phyloP scores from a whole-genome alignment of 1,140 invertebrate species.

The Pogonognathellus flavescens region DNA sequence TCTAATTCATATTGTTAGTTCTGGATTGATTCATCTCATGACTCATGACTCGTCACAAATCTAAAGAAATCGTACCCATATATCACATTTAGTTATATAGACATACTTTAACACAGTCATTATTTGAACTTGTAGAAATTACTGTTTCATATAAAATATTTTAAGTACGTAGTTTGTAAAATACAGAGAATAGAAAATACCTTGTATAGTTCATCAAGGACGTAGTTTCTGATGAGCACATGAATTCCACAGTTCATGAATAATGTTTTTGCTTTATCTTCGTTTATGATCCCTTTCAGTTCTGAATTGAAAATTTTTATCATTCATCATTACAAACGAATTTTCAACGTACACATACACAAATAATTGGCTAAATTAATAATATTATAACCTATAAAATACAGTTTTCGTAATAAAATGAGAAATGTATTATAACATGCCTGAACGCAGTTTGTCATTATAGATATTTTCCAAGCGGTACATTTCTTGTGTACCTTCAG shows the following conservation, averaged over 20 bases:
- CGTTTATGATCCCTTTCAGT: background rate
- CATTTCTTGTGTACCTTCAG: background rate
- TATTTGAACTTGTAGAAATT: too few species aligned
- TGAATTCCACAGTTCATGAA: conserved; percentile 10
- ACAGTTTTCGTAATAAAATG: too few species aligned
- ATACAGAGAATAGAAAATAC: background rate
- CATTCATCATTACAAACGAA: too few species aligned
- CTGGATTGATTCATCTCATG: too few species aligned
- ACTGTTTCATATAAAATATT: too few species aligned
- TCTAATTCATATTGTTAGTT: too few species aligned
- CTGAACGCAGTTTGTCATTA: background rate
- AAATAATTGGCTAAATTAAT: too few species aligned
- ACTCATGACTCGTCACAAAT: too few species aligned
- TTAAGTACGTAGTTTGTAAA: too few species aligned
- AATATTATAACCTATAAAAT: too few species aligned
- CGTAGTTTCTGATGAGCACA: conserved; percentile 7
- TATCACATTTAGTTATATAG: background rate
- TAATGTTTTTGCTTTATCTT: conserved; percentile 4
- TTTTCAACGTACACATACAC: too few species aligned
- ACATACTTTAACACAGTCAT: too few species aligned
- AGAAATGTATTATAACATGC: background rate
- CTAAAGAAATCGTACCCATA: background rate
- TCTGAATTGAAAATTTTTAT: background rate
- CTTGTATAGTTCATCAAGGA: conserved; percentile 23
- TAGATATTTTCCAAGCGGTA: conserved; percentile 6